Conservation (phyloP, 2,797 vertebrate genomes). For the Cuculus canorus region DNA sequence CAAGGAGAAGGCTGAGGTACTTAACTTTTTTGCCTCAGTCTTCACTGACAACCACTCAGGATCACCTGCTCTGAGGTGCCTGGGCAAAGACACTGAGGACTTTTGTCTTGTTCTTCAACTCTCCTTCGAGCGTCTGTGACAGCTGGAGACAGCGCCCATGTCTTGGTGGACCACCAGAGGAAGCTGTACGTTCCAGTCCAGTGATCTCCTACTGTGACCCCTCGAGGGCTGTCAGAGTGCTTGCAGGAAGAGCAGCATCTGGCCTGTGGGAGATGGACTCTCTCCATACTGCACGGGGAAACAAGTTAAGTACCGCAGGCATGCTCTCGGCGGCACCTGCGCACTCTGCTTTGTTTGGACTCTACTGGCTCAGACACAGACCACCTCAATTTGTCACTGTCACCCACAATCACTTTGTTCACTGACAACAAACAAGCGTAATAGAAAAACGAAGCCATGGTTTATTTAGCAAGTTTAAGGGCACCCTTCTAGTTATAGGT, state of each 20-base stretch:
- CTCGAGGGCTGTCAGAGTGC: neutral
- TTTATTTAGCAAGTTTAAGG: conserved; percentile 20
- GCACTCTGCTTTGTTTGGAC: neutral
- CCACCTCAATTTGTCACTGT: conserved; percentile 24
- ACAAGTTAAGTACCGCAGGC: accelerated
- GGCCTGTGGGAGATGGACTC: neutral
- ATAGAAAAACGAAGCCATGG: neutral
- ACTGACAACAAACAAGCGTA: neutral
- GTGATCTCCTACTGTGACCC: neutral
- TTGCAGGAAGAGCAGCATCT: neutral
- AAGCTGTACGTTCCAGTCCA: neutral
- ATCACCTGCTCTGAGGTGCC: neutral
- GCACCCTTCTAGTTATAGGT: neutral
- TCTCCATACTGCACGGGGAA: neutral
- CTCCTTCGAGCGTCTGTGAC: neutral
- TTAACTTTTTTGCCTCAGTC: too few relatives aligned
- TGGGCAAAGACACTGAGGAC: neutral
- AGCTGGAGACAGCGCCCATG: neutral
- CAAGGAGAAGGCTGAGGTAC: too few relatives aligned
- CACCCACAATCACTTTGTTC: neutral
- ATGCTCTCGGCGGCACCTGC: neutral
- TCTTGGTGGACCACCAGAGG: neutral
- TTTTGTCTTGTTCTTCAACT: neutral
- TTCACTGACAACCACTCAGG: too few relatives aligned
- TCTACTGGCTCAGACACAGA: neutral